Evolutionary conservation across 2,113 vertebrate species (phyloP).

Genomic region (Mobula birostris): DNA sequence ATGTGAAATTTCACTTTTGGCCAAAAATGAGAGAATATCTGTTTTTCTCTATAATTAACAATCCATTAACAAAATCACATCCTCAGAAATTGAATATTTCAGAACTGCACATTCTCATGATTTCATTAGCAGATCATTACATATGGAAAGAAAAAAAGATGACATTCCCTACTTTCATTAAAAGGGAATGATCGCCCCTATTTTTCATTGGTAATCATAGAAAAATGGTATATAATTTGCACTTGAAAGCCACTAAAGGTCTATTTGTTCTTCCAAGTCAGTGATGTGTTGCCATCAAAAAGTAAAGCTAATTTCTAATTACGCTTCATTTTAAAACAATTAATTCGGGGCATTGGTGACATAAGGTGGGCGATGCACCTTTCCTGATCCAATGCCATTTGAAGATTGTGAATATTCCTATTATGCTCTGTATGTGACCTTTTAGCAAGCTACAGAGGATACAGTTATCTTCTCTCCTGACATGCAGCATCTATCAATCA

Average conservation of each 20-base stretch:
- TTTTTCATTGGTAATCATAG: slow-evolving; percentile 11
- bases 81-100: slow-evolving; percentile 21
- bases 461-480: slow-evolving; percentile 93
- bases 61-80: slow-evolving; percentile 30
- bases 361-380: slow-evolving; percentile 45
- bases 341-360: slow-evolving; percentile 26
- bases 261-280: slow-evolving; percentile 4
- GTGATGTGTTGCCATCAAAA: slow-evolving; percentile 13
- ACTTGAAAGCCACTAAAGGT: slow-evolving; percentile 11
- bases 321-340: slow-evolving; percentile 31
- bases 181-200: slow-evolving; percentile 1
- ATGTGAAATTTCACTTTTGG: not conserved
- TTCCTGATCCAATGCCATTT: slow-evolving; percentile 64
- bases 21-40: slow-evolving; percentile 30
- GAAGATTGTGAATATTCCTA: slow-evolving; percentile 76
- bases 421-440: slow-evolving; percentile 83
- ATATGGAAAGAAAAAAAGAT: not conserved
- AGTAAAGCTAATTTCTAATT: slow-evolving; percentile 36
- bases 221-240: slow-evolving; percentile 29
- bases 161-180: slow-evolving; percentile 14
- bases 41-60: slow-evolving; percentile 35
- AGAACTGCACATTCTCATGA: slow-evolving; percentile 17
- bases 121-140: slow-evolving; percentile 33
- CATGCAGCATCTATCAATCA: slow-evolving; percentile 95
- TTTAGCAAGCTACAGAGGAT: slow-evolving; percentile 88